Evolutionary conservation across 37 sponge, comb jelly and placozoan genomes (phyloP).

Genomic region (Aplysina aerophoba): DNA sequence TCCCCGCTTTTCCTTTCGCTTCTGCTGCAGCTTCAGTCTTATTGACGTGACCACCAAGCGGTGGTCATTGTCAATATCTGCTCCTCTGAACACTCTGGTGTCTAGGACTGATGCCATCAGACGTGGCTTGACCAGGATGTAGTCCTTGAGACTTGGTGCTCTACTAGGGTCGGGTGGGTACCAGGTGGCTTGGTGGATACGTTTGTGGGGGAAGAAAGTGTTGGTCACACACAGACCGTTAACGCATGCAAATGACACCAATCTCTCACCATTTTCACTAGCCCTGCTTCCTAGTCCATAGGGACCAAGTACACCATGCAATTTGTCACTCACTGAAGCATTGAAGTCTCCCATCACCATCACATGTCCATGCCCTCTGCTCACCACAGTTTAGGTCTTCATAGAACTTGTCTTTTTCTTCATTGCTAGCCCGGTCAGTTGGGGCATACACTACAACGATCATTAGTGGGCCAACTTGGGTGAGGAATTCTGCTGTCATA

Average conservation of each 20-base stretch:
- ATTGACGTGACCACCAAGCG: not conserved
- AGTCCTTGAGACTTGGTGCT: constrained; percentile 18
- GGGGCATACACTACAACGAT: constrained; percentile 31
- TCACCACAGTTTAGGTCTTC: not conserved
- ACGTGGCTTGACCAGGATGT: constrained; percentile 5
- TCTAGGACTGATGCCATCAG: constrained; percentile 12
- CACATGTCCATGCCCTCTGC: constrained; percentile 1
- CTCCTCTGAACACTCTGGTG: constrained; percentile 17
- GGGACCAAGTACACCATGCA: constrained; percentile 9
- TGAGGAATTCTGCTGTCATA: constrained; percentile 15
- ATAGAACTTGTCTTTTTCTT: constrained; percentile 11
- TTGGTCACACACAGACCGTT: constrained; percentile 9
- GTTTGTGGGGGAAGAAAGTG: constrained; percentile 10
- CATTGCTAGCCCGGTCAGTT: constrained; percentile 7
- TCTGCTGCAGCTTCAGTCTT: constrained; percentile 10
- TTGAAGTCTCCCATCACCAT: constrained; percentile 16
- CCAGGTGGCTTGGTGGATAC: constrained; percentile 24
- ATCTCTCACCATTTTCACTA: constrained; percentile 10
- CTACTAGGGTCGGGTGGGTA: constrained; percentile 22
- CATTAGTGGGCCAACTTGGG: constrained; percentile 20
- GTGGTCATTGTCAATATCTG: constrained; percentile 23
- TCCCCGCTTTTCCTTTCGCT: constrained; percentile 1
- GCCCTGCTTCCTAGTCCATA: not conserved
- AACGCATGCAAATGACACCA: constrained; percentile 26
- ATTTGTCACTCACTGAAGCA: constrained; percentile 15